Conservation (phyloP, 1,140 invertebrate species). For the Spodoptera litura region DNA sequence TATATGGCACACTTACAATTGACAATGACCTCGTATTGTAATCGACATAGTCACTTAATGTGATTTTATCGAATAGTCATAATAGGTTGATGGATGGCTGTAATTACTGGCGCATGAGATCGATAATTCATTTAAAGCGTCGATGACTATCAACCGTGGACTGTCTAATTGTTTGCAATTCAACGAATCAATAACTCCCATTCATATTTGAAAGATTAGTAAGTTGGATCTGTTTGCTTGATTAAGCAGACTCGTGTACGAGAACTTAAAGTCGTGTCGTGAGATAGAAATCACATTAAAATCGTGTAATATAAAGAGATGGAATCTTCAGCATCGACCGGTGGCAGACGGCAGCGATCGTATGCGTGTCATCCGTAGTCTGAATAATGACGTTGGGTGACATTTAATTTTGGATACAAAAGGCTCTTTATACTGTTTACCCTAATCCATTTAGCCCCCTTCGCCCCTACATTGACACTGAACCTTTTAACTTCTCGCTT, state of each 20-base stretch:
- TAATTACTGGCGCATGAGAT: too few species aligned
- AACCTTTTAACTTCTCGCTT: conserved; percentile 73
- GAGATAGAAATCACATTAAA: background rate
- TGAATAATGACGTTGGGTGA: conserved; percentile 82
- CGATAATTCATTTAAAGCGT: too few species aligned
- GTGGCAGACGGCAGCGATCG: conserved; percentile 52
- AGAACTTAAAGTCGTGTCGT: background rate
- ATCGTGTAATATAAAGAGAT: conserved; percentile 17
- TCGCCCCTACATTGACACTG: conserved; percentile 71
- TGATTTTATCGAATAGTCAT: too few species aligned
- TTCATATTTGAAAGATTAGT: too few species aligned
- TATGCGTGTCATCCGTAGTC: conserved; percentile 67
- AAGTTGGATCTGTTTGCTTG: too few species aligned
- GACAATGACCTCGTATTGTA: conserved; percentile 15
- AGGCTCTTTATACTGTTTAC: conserved; percentile 83
- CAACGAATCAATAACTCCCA: too few species aligned
- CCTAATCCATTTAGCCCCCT: conserved; percentile 78
- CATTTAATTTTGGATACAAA: conserved; percentile 85
- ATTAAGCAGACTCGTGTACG: too few species aligned
- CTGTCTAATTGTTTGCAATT: too few species aligned
- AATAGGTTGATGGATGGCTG: too few species aligned
- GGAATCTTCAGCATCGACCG: conserved; percentile 32
- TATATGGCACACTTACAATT: background rate
- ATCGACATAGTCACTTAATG: too few species aligned
- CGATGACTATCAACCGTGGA: too few species aligned